Base-by-base conservation (phyloP, 2,113 vertebrate species). In the Cyanoderma ruficeps region DNA sequence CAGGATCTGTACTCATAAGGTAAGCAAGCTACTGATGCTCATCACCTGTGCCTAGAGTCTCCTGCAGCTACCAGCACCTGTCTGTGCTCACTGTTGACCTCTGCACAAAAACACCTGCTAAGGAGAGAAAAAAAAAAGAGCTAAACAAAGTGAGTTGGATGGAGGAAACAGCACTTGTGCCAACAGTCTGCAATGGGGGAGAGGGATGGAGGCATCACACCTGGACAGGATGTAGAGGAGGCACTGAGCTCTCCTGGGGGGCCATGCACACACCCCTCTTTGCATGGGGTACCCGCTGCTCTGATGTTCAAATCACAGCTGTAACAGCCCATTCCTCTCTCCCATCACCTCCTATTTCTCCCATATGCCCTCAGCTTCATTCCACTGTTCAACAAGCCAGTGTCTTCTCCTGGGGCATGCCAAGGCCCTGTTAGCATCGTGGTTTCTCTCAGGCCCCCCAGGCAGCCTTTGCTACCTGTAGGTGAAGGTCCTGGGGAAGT, bases 111-210 rank as follows among this genome's bases (percentile, higher is more conserved):
- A 82, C 3, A 33, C 16, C 72, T 0, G 1, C 46, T 46, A n/a
- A 52, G 23, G 52, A 46, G 22, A 71, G 31, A 55, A 37, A 67
- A 61, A 61, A 9, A 50, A 25, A 25, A 1, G 13, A 39, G 57
- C 50, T 72, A 30, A 87, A n/a, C 28, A 25, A 64, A 84, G 30
- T 10, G 25, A 10, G 6, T 11, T 1, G 3, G n/a, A 16, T 56
- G 55, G 37, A 74, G 7, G 19, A 60, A 65, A 69, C 0, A 92
- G 46, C n/a, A 41, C n/a, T 82, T 1, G 0, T 60, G 30, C 68
- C 1, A 0, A 11, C 7, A 30, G 52, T 49, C n/a, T 65, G 0
- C 0, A 0, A 17, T 9, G 31, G 15, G 18, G 6, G 23, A 46
- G 11, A 61, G 35, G 37, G 42, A 63, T 6, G 22, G 52, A 81